Percentiles rank a stretch among this genome's conserved stretches.
Evolutionary conservation across 2,113 vertebrate genomes (phyloP).

Genomic region (Podarcis raffonei): DNA sequence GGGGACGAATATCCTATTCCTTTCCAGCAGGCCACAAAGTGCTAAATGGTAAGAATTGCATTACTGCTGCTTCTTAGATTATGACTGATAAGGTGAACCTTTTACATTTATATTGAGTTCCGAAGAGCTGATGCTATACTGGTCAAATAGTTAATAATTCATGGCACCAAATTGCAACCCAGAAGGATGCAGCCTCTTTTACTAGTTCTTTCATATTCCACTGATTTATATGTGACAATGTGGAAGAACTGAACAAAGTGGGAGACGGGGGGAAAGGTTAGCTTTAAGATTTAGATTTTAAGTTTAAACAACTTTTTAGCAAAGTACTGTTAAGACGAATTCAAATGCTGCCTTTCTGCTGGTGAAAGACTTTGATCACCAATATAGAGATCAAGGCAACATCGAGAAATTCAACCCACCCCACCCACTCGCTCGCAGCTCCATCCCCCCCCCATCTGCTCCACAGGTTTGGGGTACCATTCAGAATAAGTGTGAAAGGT

Average conservation of each 20-base stretch:
- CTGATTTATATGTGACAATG: constrained; percentile 81
- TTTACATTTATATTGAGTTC: constrained; percentile 82
- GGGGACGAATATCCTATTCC: constrained; percentile 83
- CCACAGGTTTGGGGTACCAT: too few relatives aligned
- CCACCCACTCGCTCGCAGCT: too few relatives aligned
- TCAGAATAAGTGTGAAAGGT: too few relatives aligned
- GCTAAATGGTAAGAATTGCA: constrained; percentile 88
- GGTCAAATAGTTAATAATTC: constrained; percentile 91
- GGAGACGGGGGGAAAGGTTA: constrained; percentile 31
- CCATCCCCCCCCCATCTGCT: too few relatives aligned
- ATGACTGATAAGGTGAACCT: constrained; percentile 86
- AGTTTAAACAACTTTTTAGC: constrained; percentile 40
- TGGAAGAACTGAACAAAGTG: constrained; percentile 52
- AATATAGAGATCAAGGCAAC: too few relatives aligned
- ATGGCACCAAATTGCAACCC: constrained; percentile 85
- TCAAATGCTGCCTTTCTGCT: too few relatives aligned
- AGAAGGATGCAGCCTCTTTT: constrained; percentile 86
- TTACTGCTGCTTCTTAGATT: constrained; percentile 83
- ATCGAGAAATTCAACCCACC: too few relatives aligned
- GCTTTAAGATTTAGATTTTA: constrained; percentile 67
- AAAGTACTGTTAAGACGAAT: not conserved
- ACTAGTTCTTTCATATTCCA: constrained; percentile 82
- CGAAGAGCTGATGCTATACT: constrained; percentile 79
- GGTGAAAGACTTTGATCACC: too few relatives aligned
- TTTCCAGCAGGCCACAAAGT: constrained; percentile 81